Evolutionary conservation across 2,113 vertebrate species (phyloP).

Genomic region (Alligator mississippiensis): DNA sequence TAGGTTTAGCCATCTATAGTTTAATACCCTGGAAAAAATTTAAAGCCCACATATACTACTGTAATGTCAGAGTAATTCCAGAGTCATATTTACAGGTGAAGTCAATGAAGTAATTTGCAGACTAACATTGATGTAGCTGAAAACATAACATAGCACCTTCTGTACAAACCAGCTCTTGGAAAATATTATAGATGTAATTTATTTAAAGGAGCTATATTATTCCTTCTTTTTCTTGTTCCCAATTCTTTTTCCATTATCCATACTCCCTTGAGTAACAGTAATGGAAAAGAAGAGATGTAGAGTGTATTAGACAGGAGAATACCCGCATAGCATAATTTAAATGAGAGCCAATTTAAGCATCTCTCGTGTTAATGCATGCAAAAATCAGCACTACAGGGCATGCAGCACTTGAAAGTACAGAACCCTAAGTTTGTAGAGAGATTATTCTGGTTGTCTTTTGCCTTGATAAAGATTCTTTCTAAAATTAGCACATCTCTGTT

Average conservation of each 20-base stretch:
- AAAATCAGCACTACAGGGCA: neutral
- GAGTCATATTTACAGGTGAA: neutral
- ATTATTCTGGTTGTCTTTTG: neutral
- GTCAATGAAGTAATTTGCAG: neutral
- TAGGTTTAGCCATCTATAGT: neutral
- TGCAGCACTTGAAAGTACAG: slow-evolving; percentile 9
- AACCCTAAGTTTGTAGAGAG: neutral
- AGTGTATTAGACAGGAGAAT: neutral
- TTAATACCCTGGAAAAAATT: neutral
- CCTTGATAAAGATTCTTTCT: neutral
- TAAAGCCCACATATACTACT: neutral
- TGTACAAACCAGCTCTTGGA: neutral
- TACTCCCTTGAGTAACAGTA: neutral
- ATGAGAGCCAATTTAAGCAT: neutral
- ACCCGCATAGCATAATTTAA: neutral
- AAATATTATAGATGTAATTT: neutral
- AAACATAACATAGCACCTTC: neutral
- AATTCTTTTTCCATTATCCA: neutral
- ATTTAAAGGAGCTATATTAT: neutral
- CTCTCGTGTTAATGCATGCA: neutral
- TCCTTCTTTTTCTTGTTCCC: neutral
- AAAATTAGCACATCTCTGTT: neutral
- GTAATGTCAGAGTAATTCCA: neutral
- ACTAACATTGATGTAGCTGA: neutral
- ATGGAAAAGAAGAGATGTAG: neutral